A percentile compares a stretch with the other conserved stretches of the same genome.
Conservation (phyloP, 2,113 vertebrate species). For the Corynorhinus townsendii region DNA sequence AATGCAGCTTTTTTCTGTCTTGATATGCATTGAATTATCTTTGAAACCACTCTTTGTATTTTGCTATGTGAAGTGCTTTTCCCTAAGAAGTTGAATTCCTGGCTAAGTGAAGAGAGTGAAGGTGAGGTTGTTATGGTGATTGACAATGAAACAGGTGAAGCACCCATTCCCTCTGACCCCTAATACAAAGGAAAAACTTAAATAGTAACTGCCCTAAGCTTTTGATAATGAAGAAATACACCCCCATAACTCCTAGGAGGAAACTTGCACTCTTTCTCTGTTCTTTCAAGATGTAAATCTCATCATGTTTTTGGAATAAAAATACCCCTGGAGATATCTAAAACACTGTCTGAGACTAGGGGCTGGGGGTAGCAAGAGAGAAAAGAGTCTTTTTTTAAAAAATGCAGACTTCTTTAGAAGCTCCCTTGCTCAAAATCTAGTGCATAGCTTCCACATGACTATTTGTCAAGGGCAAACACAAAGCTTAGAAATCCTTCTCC, state of each 20-base stretch:
- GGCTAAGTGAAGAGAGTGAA: not conserved
- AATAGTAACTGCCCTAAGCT: not conserved
- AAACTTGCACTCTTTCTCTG: not conserved
- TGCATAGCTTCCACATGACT: not conserved
- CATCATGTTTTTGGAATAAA: not conserved
- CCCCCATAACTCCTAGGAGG: not conserved
- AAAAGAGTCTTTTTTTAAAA: not conserved
- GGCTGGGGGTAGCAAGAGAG: no score
- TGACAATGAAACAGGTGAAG: not conserved
- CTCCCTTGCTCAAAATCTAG: not conserved
- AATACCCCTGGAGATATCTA: not conserved
- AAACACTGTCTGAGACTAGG: not conserved
- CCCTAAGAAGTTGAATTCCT: not conserved
- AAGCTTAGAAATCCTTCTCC: not conserved
- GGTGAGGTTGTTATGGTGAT: not conserved
- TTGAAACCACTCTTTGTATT: not conserved
- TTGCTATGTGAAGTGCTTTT: not conserved
- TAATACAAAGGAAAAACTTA: not conserved
- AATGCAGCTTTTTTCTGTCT: not conserved
- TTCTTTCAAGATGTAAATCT: not conserved
- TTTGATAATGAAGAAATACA: not conserved
- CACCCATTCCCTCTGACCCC: accelerated
- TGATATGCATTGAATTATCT: not conserved
- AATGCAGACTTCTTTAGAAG: not conserved
- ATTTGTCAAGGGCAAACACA: not conserved